These are phyloP conservation scores for Serrognathus titanus DNA, from an alignment of 2,888 invertebrate genomes.

Conservation along the genomic window DNA sequence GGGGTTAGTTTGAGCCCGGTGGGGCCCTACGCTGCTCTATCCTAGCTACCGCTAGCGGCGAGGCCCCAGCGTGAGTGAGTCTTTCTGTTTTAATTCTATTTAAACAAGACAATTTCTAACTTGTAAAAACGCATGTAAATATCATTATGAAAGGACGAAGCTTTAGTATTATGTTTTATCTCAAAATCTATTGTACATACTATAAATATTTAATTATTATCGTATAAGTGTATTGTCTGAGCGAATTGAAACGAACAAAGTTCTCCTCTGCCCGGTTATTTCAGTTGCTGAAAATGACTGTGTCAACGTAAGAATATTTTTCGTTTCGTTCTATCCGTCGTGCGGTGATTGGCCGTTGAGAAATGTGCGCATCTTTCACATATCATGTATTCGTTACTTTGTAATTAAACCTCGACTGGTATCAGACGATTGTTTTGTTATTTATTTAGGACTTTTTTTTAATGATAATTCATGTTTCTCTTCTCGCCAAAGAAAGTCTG, in stretches of 20 bases:
- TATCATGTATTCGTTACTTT: slow-evolving; percentile 29
- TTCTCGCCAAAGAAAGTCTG: slow-evolving; percentile 46
- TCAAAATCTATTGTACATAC: slow-evolving; percentile 36
- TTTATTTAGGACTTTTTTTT: slow-evolving; percentile 1
- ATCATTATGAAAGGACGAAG: slow-evolving; percentile 36
- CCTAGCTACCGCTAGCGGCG: slow-evolving; percentile 44
- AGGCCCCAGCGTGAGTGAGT: slow-evolving; percentile 25
- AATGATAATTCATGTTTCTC: slow-evolving; percentile 36
- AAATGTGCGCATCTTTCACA: slow-evolving; percentile 41
- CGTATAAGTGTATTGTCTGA: slow-evolving; percentile 6
- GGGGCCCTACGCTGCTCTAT: slow-evolving; percentile 59
- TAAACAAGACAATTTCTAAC: slow-evolving; percentile 8
- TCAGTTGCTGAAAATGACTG: too few species aligned
- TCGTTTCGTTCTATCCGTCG: neutral
- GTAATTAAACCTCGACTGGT: slow-evolving; percentile 7
- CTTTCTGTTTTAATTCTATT: neutral
- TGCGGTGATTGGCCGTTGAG: slow-evolving; percentile 38
- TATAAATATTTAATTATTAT: slow-evolving; percentile 42
- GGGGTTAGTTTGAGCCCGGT: slow-evolving; percentile 75
- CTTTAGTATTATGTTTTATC: slow-evolving; percentile 33
- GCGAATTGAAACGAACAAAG: too few species aligned
- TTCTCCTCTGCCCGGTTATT: too few species aligned
- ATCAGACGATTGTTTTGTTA: neutral
- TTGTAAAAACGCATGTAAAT: slow-evolving; percentile 36
- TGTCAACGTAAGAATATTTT: too few species aligned